phyloP scores from a whole-genome alignment of 1,140 invertebrate species.

The Heliconius congener region DNA sequence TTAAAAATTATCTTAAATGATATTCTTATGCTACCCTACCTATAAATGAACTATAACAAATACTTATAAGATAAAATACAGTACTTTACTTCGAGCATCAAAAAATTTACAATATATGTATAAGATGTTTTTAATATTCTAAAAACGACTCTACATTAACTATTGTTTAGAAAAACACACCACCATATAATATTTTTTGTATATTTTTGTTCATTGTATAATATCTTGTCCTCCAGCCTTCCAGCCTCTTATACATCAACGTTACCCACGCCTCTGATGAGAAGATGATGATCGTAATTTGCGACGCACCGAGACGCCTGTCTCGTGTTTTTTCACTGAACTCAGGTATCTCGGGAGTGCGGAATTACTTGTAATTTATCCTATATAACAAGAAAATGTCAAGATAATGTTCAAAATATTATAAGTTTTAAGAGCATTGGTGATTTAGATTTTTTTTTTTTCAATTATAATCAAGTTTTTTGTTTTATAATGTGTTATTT shows the following conservation, averaged over 20 bases:
- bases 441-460: conserved; percentile 15
- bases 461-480: not conserved
- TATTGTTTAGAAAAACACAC: not conserved
- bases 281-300: conserved; percentile 81
- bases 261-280: conserved; percentile 76
- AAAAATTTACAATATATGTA: not conserved
- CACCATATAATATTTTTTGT: conserved; percentile 18
- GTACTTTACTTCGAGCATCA: not conserved
- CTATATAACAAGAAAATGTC: conserved; percentile 48
- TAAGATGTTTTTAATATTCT: not conserved
- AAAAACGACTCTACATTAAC: not conserved
- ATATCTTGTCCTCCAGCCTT: conserved; percentile 43
- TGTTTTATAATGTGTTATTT: not conserved
- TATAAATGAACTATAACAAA: not conserved
- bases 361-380: conserved; percentile 80
- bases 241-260: conserved; percentile 74
- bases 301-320: conserved; percentile 80
- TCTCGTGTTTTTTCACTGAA: conserved; percentile 77
- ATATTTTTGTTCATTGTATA: conserved; percentile 46
- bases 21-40: not conserved
- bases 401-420: conserved; percentile 62
- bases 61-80: not conserved
- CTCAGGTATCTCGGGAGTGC: conserved; percentile 77
- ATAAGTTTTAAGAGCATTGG: conserved; percentile 27
- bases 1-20: not conserved